Percentiles rank a stretch among this genome's conserved stretches.
These are phyloP conservation scores for Mustela erminea DNA, from an alignment of 2,797 vertebrate species.

Conservation along the genomic window DNA sequence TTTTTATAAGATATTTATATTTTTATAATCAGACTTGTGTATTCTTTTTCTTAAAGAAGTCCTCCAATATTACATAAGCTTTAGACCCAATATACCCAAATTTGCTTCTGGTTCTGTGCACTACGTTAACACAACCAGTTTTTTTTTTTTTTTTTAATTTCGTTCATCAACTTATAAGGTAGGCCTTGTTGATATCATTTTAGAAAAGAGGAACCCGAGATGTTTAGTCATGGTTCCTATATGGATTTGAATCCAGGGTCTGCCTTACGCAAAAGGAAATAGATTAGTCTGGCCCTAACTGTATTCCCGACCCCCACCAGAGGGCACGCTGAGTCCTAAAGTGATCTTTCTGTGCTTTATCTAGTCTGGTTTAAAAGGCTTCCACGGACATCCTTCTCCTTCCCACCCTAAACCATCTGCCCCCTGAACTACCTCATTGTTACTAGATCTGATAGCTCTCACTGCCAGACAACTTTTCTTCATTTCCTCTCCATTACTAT, in stretches of 20 bases:
- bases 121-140: not conserved
- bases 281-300: not conserved
- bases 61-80: not conserved
- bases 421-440: not conserved
- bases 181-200: not conserved
- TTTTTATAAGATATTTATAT: not conserved
- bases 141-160: not conserved
- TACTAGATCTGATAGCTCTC: conserved; percentile 34
- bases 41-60: conserved; percentile 28
- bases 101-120: not conserved
- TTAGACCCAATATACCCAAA: not conserved
- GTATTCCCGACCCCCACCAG: not conserved
- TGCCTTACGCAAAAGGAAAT: not conserved
- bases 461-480: conserved; percentile 17
- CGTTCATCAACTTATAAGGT: not conserved
- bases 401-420: not conserved
- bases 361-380: not conserved
- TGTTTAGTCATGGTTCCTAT: not conserved
- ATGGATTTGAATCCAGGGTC: not conserved
- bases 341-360: not conserved
- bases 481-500: conserved; percentile 42
- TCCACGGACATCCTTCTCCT: not conserved
- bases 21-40: not conserved
- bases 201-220: not conserved
- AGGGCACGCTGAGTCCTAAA: not conserved